Evolutionary conservation across 2,113 vertebrate species (phyloP).

Genomic region (Gallinago undulata): DNA sequence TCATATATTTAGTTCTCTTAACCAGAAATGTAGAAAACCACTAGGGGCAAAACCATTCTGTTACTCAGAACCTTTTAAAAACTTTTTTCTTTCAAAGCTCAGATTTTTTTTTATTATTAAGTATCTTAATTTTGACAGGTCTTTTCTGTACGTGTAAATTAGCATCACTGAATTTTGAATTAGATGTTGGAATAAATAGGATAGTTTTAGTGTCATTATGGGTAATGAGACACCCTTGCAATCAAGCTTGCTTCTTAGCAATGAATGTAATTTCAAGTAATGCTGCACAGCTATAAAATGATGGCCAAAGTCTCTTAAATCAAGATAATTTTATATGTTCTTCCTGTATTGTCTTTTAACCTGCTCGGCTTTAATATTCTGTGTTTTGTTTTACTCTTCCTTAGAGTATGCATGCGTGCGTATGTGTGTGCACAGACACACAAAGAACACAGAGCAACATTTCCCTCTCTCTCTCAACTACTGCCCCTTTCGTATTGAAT

Average conservation of each 20-base stretch:
- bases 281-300: not conserved
- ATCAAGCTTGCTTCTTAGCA: slow-evolving; percentile 53
- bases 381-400: not conserved
- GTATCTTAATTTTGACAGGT: slow-evolving; percentile 1
- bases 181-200: slow-evolving; percentile 53
- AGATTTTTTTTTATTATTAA: not conserved
- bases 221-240: slow-evolving; percentile 49
- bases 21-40: not conserved
- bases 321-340: not conserved
- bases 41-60: not conserved
- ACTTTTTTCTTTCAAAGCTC: not conserved
- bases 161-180: slow-evolving; percentile 22
- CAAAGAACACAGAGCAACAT: not conserved
- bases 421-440: not conserved
- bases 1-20: not conserved
- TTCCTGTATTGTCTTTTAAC: not conserved
- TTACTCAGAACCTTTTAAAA: not conserved
- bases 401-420: fast-evolving
- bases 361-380: not conserved
- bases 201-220: slow-evolving; percentile 51
- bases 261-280: slow-evolving; percentile 32
- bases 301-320: slow-evolving; percentile 9
- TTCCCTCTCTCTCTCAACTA: not conserved
- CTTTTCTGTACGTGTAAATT: slow-evolving; percentile 25
- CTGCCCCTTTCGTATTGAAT: not conserved